Conservation (phyloP, 1,140 invertebrate species). For the Myzus persicae region DNA sequence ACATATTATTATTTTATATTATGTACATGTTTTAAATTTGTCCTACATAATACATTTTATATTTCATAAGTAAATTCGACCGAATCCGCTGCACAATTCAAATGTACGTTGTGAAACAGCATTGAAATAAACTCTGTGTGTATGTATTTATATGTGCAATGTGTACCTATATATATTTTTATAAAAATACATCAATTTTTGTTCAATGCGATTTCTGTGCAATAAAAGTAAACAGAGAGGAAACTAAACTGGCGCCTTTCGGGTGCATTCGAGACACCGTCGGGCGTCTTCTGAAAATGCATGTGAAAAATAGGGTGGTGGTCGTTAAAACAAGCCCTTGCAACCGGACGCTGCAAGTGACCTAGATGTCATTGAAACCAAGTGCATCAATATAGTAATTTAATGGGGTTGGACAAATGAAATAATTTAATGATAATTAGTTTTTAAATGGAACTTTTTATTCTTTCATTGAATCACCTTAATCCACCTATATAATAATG, state of each 20-base stretch:
- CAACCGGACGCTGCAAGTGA: slow-evolving; percentile 13
- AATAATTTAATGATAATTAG: neutral
- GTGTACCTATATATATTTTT: neutral
- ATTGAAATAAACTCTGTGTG: neutral
- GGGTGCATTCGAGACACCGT: neutral
- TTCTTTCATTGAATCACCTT: neutral
- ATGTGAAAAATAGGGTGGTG: neutral
- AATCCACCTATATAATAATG: neutral
- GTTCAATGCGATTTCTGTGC: neutral
- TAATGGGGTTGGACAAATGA: neutral
- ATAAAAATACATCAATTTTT: slow-evolving; percentile 3
- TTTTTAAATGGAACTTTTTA: neutral
- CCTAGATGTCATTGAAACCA: neutral
- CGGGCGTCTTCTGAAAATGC: neutral
- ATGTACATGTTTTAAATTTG: neutral
- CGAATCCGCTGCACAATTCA: neutral
- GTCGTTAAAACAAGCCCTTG: slow-evolving; percentile 22
- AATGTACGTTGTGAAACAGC: neutral
- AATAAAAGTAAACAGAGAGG: slow-evolving; percentile 40
- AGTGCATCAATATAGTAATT: neutral
- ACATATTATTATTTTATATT: neutral
- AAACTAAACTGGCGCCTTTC: slow-evolving; percentile 49
- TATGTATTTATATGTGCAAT: neutral
- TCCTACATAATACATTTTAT: neutral
- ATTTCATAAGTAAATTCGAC: neutral